Conservation (phyloP, 2,797 vertebrate genomes). For the Smutsia temminckii region DNA sequence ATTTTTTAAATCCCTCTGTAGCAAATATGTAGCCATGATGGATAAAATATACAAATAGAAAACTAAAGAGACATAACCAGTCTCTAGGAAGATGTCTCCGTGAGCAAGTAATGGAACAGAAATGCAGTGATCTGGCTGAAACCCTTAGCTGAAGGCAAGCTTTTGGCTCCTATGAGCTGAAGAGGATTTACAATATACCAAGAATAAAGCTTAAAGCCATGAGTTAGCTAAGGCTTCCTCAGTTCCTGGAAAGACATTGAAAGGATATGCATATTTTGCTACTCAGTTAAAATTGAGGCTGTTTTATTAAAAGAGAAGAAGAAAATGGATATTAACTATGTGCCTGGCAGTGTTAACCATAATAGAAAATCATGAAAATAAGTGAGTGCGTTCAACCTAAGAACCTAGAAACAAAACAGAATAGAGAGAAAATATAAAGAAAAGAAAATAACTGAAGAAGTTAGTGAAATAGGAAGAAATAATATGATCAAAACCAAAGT, state of each 20-base stretch:
- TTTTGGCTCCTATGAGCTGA: background rate
- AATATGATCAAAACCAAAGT: background rate
- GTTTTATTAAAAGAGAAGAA: background rate
- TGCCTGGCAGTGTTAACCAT: background rate
- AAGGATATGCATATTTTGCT: background rate
- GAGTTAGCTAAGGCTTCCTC: background rate
- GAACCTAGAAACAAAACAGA: background rate
- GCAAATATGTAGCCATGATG: background rate
- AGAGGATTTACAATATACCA: background rate
- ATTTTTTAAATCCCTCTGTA: conserved; percentile 37
- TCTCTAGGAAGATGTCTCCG: background rate
- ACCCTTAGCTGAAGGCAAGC: background rate
- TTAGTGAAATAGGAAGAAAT: conserved; percentile 3
- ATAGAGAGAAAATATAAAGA: background rate
- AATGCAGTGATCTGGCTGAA: background rate
- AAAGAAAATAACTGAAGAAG: background rate
- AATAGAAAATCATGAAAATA: background rate
- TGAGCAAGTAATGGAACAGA: conserved; percentile 13
- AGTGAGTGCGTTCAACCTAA: background rate
- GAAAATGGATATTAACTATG: background rate
- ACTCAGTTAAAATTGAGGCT: background rate
- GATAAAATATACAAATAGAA: conserved; percentile 40
- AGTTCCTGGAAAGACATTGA: background rate
- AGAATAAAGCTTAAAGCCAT: background rate
- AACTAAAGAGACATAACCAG: conserved; percentile 16